Evolutionary conservation across 2,113 vertebrate genomes (phyloP).

Genomic region (Mastomys coucha): DNA sequence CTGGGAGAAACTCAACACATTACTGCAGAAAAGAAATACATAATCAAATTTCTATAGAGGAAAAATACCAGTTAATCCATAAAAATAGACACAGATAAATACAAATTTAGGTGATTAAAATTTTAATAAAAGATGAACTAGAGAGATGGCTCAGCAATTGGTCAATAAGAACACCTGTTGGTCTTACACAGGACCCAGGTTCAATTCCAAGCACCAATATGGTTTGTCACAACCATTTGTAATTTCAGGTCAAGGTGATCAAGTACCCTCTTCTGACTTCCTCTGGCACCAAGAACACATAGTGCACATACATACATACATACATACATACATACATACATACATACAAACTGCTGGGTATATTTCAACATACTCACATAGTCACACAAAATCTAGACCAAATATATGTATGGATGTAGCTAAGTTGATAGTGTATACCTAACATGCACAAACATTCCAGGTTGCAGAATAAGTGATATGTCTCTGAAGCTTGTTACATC

Average conservation of each 20-base stretch:
- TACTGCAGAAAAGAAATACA: neutral
- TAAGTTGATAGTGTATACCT: neutral
- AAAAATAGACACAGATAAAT: neutral
- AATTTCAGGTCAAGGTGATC: neutral
- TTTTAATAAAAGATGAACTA: neutral
- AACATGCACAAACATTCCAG: neutral
- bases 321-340: neutral
- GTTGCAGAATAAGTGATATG: neutral
- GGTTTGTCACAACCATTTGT: neutral
- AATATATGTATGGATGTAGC: too few relatives aligned
- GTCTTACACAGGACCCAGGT: neutral
- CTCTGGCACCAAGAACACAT: neutral
- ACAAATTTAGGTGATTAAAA: conserved; percentile 12
- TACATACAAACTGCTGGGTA: neutral
- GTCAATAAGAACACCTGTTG: neutral
- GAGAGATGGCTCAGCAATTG: neutral
- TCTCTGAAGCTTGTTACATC: neutral
- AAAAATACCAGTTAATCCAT: neutral
- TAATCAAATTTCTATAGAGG: neutral
- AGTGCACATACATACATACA: neutral
- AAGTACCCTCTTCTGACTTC: neutral
- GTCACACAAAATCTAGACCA: neutral
- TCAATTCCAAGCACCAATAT: neutral
- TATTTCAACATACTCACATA: neutral
- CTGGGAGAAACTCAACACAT: neutral